Evolutionary conservation across 2,888 invertebrate species (phyloP).

Genomic region (Drosophila kokeensis): DNA sequence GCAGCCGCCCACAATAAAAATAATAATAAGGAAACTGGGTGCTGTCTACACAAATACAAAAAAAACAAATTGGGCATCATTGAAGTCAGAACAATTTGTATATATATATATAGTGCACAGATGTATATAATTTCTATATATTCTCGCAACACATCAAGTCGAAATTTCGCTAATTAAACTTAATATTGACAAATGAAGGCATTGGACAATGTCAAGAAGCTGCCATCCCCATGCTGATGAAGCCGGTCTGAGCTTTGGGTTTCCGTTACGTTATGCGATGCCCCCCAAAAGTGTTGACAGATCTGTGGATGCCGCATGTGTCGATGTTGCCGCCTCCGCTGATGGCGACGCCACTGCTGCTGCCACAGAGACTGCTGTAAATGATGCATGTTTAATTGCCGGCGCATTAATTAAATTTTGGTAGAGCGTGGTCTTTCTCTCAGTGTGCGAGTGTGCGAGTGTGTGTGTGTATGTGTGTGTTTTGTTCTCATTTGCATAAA

Average conservation of each 20-base stretch:
- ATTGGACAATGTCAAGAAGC: conserved; percentile 69
- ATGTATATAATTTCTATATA: conserved; percentile 12
- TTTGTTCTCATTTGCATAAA: conserved; percentile 55
- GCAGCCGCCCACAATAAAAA: conserved; percentile 28
- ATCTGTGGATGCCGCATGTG: conserved; percentile 66
- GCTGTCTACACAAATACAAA: conserved; percentile 40
- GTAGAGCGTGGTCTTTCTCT: conserved; percentile 46
- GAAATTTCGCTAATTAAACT: conserved; percentile 78
- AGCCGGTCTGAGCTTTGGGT: conserved; percentile 19
- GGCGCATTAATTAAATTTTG: conserved; percentile 79
- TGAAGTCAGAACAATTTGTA: conserved; percentile 46
- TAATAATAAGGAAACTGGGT: conserved; percentile 36
- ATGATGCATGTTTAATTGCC: conserved; percentile 82
- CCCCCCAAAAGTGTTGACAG: conserved; percentile 55
- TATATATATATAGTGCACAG: conserved; percentile 5
- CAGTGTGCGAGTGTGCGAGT: conserved; percentile 9
- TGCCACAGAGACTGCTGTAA: conserved; percentile 67
- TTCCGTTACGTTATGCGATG: conserved; percentile 32
- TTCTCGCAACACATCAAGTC: conserved; percentile 2
- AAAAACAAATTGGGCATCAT: conserved; percentile 68
- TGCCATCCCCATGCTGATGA: conserved; percentile 18
- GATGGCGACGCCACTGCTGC: conserved; percentile 44
- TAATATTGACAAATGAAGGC: conserved; percentile 81
- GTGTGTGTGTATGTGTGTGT: conserved; percentile 23
- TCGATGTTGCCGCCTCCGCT: conserved; percentile 63